Conservation (phyloP, 2,888 invertebrate genomes). For the Urechis unicinctus region DNA sequence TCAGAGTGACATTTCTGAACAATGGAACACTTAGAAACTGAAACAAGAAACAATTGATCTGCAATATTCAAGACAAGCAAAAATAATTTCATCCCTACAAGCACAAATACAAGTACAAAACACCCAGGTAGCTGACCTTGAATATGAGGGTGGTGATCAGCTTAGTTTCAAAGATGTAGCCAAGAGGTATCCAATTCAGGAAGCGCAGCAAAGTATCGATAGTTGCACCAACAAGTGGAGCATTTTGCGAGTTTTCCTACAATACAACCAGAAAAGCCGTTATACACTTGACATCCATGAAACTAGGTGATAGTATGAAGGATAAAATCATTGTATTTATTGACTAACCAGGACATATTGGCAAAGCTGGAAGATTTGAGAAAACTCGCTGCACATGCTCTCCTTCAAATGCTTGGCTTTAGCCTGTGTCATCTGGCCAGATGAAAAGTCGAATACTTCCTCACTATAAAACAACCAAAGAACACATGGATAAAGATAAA, state of each 20-base stretch:
- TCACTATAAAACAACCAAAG: slow-evolving; percentile 59
- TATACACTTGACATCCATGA: background rate
- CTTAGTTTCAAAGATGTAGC: slow-evolving; percentile 99
- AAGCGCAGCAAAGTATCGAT: slow-evolving; percentile 92
- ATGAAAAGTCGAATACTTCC: slow-evolving; percentile 98
- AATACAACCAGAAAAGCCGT: slow-evolving; percentile 17
- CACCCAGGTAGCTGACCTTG: slow-evolving; percentile 56
- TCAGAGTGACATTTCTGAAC: slow-evolving; percentile 95
- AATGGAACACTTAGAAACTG: slow-evolving; percentile 92
- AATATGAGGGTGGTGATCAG: slow-evolving; percentile 86
- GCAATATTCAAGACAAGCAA: too few relatives aligned
- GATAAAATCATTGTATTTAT: background rate
- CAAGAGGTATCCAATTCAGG: slow-evolving; percentile 99
- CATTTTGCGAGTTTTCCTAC: slow-evolving; percentile 91
- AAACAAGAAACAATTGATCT: slow-evolving; percentile 24
- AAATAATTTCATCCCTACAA: too few relatives aligned
- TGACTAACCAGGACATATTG: slow-evolving; percentile 77
- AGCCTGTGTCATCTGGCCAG: slow-evolving; percentile 95
- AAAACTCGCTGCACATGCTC: slow-evolving; percentile 98
- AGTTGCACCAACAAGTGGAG: slow-evolving; percentile 89
- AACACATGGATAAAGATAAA: too few relatives aligned
- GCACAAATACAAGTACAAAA: background rate
- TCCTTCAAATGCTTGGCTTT: slow-evolving; percentile 99
- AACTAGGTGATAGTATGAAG: background rate
- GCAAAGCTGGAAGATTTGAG: slow-evolving; percentile 95